phyloP scores from a whole-genome alignment of 2,888 invertebrate species.

The Cartodere bifasciata region DNA sequence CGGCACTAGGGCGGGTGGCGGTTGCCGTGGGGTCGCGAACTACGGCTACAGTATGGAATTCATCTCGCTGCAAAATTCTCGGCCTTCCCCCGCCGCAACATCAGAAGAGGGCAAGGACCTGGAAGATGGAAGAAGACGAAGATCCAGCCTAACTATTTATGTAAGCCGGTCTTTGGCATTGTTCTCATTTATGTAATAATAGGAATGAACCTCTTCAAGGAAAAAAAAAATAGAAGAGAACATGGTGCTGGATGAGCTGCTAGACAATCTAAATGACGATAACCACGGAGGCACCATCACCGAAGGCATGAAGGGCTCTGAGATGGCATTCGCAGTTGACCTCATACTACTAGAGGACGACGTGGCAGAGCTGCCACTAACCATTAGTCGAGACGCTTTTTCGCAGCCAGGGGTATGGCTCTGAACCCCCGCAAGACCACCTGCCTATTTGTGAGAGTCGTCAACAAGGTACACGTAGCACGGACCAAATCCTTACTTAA shows the following conservation, averaged over 20 bases:
- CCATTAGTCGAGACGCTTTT: background rate
- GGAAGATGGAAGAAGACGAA: too few relatives aligned
- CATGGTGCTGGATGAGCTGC: slow-evolving; percentile 2
- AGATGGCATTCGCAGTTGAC: slow-evolving; percentile 2
- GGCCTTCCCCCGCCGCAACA: too few relatives aligned
- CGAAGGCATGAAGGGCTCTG: background rate
- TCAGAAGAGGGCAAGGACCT: too few relatives aligned
- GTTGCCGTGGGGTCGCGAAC: too few relatives aligned
- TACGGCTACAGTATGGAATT: too few relatives aligned
- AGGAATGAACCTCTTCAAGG: too few relatives aligned
- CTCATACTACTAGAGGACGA: background rate
- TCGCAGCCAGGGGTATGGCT: background rate
- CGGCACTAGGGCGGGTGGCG: too few relatives aligned
- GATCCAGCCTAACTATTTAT: too few relatives aligned
- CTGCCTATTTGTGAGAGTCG: background rate
- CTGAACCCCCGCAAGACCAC: background rate
- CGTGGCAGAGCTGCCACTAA: background rate
- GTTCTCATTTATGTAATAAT: too few relatives aligned
- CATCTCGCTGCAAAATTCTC: too few relatives aligned
- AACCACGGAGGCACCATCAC: background rate
- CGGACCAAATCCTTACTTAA: background rate
- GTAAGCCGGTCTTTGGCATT: too few relatives aligned
- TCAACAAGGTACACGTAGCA: background rate
- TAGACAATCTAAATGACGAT: background rate
- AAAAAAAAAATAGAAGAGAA: too few relatives aligned